phyloP scores from a whole-genome alignment of 1,140 invertebrate genomes.

The Listronotus oregonensis region DNA sequence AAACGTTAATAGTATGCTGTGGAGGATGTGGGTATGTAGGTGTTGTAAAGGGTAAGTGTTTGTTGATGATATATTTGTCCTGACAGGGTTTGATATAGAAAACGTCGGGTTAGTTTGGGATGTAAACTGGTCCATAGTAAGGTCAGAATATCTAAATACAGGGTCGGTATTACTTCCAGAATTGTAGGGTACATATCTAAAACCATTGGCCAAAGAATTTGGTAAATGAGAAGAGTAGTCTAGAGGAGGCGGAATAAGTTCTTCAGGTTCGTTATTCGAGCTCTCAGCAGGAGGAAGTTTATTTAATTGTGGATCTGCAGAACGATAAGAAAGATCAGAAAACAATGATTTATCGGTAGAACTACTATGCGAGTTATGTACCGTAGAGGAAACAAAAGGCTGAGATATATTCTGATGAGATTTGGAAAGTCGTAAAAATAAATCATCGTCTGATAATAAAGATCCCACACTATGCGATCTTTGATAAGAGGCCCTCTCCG shows the following conservation, averaged over 20 bases:
- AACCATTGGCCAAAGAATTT: background rate
- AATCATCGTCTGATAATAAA: slow-evolving; percentile 5
- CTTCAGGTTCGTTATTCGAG: background rate
- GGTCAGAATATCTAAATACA: slow-evolving; percentile 7
- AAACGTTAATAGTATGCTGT: slow-evolving; percentile 27
- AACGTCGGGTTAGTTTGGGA: slow-evolving; percentile 3
- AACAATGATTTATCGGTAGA: too few relatives aligned
- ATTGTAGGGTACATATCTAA: background rate
- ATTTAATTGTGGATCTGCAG: background rate
- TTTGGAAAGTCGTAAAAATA: background rate
- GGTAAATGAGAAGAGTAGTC: background rate
- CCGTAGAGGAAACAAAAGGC: background rate
- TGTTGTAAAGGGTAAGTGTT: too few relatives aligned
- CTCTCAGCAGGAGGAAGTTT: background rate
- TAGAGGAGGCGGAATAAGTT: slow-evolving; percentile 1
- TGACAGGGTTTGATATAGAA: background rate
- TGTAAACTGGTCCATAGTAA: background rate
- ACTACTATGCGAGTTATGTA: background rate
- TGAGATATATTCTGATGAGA: too few relatives aligned
- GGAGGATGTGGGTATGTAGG: background rate
- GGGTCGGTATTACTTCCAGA: background rate
- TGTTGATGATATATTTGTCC: background rate
- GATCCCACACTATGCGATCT: slow-evolving; percentile 14
- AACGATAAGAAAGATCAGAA: background rate
- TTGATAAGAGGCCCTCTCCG: background rate